Evolutionary conservation across 2,113 vertebrate species (phyloP), one percentile per base, ranked within the genome.

Genomic region (Empidonax traillii): DNA sequence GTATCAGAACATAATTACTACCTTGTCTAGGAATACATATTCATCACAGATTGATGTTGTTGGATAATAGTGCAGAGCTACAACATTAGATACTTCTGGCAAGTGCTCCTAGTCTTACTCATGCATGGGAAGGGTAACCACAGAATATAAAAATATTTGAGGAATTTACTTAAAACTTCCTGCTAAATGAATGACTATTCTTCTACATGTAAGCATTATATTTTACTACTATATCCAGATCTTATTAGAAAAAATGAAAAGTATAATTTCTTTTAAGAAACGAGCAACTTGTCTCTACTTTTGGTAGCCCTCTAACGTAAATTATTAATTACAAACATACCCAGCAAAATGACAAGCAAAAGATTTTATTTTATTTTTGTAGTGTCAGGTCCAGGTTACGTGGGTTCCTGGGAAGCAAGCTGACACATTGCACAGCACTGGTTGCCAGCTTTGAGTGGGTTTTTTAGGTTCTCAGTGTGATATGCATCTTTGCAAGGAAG

Each of bases 1-100:
- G 67, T 63, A 91, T 86, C 72, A 81, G 72, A 90, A 88, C 22
- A 27, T 92, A 96, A 93, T 93, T 81, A 93, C 56, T 74, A 92
- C 76, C 65, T 86, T 81, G 82, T 81, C 94, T 81, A 93, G 79
- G 81, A 95, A 88, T n/a, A 92, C 1, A 1, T 49, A 81, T 17
- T 96, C 92, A 95, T 69, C 92, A 75, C 73, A 91, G 68, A 47
- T 35, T 80, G 72, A 74, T 69, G 68, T 4, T 78, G 52, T 31
- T 74, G 31, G 35, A 61, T 85, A 91, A 94, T 74, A 44, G 18
- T 35, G 61, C 9, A 24, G 56, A 94, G 52, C 72, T 77, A 39
- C 59, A 69, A 66, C 0, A 3, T 19, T 20, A 86, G 90, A 76
- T 67, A 77, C 0, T 3, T 59, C 33, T 39, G 68, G 27, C 61